A percentile compares a stretch with the other conserved stretches of the same genome.
Conservation (phyloP, 2,113 vertebrate genomes). For the Rhea pennata region DNA sequence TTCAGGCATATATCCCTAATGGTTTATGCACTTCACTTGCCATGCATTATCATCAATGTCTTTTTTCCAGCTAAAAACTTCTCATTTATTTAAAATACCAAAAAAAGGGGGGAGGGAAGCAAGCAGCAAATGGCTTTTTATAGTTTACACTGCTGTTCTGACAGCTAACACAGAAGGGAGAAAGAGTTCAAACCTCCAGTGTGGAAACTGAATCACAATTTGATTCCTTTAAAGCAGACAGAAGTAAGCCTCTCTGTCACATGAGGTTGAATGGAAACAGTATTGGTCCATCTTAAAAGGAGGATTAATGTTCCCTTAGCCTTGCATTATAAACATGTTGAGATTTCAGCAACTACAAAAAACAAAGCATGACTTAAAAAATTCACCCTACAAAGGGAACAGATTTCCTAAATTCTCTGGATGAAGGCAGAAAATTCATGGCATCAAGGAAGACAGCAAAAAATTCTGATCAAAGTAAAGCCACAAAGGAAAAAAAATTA, state of each 20-base stretch:
- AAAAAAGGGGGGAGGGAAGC: background rate
- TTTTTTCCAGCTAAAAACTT: background rate
- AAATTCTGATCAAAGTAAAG: background rate
- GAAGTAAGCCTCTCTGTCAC: background rate
- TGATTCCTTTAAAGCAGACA: background rate
- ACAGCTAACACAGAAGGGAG: background rate
- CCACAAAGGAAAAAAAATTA: background rate
- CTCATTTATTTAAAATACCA: background rate
- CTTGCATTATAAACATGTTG: background rate
- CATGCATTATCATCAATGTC: background rate
- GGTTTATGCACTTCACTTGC: background rate
- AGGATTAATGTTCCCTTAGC: background rate
- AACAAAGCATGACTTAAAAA: background rate
- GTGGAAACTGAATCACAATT: background rate
- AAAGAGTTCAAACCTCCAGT: background rate
- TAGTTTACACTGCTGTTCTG: background rate
- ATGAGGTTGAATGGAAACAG: background rate
- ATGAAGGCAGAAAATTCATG: background rate
- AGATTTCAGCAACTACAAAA: background rate
- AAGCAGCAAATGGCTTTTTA: background rate
- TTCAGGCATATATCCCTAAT: background rate
- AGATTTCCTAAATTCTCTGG: background rate
- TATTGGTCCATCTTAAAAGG: background rate
- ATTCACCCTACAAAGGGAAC: background rate
- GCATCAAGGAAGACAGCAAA: background rate